phyloP scores from a whole-genome alignment of 2,888 invertebrate genomes.

The Lamproptera curius region DNA sequence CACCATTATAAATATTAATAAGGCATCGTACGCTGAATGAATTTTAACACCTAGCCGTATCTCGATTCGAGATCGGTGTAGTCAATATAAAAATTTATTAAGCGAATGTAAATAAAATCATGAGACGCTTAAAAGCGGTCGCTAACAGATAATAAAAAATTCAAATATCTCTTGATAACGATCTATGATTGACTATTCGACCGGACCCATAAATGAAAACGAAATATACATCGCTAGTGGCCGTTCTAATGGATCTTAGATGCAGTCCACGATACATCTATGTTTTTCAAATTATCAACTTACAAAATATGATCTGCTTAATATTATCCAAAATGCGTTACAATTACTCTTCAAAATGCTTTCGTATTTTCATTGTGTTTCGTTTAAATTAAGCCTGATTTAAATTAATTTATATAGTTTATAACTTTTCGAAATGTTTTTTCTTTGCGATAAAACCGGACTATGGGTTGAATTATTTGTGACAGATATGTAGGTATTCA shows the following conservation, averaged over 20 bases:
- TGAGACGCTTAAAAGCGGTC: slow-evolving; percentile 18
- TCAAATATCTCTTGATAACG: slow-evolving; percentile 24
- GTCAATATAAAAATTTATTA: slow-evolving; percentile 14
- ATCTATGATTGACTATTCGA: slow-evolving; percentile 26
- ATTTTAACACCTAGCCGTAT: slow-evolving; percentile 16
- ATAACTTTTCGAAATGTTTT: too few relatives aligned
- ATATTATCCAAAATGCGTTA: too few relatives aligned
- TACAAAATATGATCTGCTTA: too few relatives aligned
- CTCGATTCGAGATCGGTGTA: slow-evolving; percentile 6
- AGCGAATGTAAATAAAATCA: slow-evolving; percentile 25
- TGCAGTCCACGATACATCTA: slow-evolving; percentile 1
- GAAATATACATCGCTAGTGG: slow-evolving; percentile 18
- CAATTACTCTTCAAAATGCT: too few relatives aligned
- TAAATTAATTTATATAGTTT: too few relatives aligned
- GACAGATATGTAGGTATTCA: too few relatives aligned
- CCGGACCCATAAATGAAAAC: slow-evolving; percentile 25
- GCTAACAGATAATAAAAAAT: slow-evolving; percentile 17
- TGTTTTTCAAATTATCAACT: not conserved
- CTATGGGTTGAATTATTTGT: too few relatives aligned
- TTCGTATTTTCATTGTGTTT: too few relatives aligned
- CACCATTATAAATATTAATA: slow-evolving; percentile 13
- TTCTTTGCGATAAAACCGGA: too few relatives aligned
- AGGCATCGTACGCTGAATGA: slow-evolving; percentile 4
- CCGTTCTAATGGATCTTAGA: slow-evolving; percentile 7
- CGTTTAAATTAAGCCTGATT: too few relatives aligned